Conservation (phyloP, 2,113 vertebrate species). For the Mesoclemmys tuberculata region DNA sequence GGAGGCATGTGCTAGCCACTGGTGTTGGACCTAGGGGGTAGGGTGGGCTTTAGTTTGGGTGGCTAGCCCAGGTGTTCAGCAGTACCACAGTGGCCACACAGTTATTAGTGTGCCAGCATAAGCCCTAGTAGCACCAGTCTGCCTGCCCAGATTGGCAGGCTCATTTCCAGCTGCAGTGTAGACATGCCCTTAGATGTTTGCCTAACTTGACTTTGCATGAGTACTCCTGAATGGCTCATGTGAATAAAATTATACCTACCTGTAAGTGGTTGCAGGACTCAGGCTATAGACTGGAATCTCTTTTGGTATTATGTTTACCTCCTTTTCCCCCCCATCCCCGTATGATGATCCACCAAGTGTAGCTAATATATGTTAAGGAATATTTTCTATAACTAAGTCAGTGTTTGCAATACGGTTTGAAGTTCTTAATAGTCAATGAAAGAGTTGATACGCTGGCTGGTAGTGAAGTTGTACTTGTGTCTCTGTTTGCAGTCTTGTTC, state of each 20-base stretch:
- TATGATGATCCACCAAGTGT: not conserved
- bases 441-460: not conserved
- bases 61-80: not conserved
- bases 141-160: not conserved
- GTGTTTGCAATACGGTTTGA: not conserved
- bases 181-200: not conserved
- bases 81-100: not conserved
- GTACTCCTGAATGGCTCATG: not conserved
- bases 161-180: not conserved
- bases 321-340: too few relatives aligned
- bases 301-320: not conserved
- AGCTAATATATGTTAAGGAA: not conserved
- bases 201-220: not conserved
- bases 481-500: not conserved
- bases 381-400: not conserved
- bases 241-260: fast-evolving
- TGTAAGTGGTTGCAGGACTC: not conserved
- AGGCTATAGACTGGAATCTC: not conserved
- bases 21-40: not conserved
- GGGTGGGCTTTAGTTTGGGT: not conserved
- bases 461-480: not conserved
- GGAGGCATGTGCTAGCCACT: not conserved
- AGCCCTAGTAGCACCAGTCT: not conserved
- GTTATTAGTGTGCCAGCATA: not conserved
- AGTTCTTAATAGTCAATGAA: not conserved